phyloP scores from a whole-genome alignment of 2,113 vertebrate species.

The Ochotona princeps region DNA sequence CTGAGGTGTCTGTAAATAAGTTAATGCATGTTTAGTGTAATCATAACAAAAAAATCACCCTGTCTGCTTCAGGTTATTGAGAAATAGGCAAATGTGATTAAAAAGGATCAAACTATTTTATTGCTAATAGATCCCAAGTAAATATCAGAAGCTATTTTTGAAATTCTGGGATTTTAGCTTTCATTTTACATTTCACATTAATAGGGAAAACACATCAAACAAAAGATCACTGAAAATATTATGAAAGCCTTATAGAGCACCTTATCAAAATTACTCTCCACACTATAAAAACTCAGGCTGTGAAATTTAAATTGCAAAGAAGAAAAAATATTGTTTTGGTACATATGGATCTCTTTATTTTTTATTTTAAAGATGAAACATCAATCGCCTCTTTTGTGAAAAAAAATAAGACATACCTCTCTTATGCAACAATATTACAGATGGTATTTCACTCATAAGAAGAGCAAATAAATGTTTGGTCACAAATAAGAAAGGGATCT shows the following conservation, averaged over 20 bases:
- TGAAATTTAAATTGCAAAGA: conserved; percentile 1
- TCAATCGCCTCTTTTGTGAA: not conserved
- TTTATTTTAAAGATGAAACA: conserved; percentile 22
- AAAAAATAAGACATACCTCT: not conserved
- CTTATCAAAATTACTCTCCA: not conserved
- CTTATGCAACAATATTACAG: not conserved
- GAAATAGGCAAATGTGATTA: conserved; percentile 51
- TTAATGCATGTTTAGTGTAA: not conserved
- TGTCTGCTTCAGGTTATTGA: conserved; percentile 28
- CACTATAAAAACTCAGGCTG: not conserved
- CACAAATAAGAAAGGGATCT: not conserved
- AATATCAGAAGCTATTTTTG: not conserved
- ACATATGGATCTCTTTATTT: not conserved
- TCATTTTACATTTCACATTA: conserved; percentile 16
- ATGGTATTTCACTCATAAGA: not conserved
- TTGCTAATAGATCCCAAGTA: conserved; percentile 62
- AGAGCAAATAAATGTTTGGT: conserved; percentile 3
- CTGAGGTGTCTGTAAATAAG: conserved; percentile 52
- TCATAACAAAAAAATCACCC: conserved; percentile 50
- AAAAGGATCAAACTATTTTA: conserved; percentile 52
- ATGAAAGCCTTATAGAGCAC: not conserved
- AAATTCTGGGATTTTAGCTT: not conserved
- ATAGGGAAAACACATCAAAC: conserved; percentile 7
- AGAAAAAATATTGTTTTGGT: conserved; percentile 18
- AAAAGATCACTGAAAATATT: conserved; percentile 33